These are phyloP conservation scores for Geopemphigus sp. DNA, from an alignment of 1,140 invertebrate genomes.

Conservation along the genomic window DNA sequence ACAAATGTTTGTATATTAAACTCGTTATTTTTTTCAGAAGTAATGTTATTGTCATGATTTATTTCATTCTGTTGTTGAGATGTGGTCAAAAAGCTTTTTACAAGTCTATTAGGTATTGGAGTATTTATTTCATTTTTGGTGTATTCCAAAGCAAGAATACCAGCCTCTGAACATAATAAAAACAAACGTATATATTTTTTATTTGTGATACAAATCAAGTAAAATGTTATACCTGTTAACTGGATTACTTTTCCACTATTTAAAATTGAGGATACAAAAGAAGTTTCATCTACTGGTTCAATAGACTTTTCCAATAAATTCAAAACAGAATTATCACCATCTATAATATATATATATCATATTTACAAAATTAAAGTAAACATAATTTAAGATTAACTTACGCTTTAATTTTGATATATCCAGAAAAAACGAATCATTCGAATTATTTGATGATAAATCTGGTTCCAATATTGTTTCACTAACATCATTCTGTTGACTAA, in stretches of 20 bases:
- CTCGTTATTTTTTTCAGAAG: background rate
- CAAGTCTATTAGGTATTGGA: slow-evolving; percentile 25
- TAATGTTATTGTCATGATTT: background rate
- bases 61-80: background rate
- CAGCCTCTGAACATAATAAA: slow-evolving; percentile 42
- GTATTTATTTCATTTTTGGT: slow-evolving; percentile 41
- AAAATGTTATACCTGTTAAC: slow-evolving; percentile 17
- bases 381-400: background rate
- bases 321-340: slow-evolving; percentile 39
- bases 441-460: slow-evolving; percentile 19
- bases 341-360: slow-evolving; percentile 9
- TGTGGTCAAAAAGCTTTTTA: slow-evolving; percentile 22
- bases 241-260: slow-evolving; percentile 47
- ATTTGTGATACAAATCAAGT: background rate
- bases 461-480: background rate
- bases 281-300: slow-evolving; percentile 39
- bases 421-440: slow-evolving; percentile 17
- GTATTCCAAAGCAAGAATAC: slow-evolving; percentile 39
- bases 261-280: slow-evolving; percentile 46
- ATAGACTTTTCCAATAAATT: slow-evolving; percentile 40
- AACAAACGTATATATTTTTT: slow-evolving; percentile 2
- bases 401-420: slow-evolving; percentile 32
- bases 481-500: background rate
- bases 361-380: background rate
- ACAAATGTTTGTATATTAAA: background rate